Conservation (phyloP, 37 sponge, comb jelly and placozoan species). For the Beroe ovata region DNA sequence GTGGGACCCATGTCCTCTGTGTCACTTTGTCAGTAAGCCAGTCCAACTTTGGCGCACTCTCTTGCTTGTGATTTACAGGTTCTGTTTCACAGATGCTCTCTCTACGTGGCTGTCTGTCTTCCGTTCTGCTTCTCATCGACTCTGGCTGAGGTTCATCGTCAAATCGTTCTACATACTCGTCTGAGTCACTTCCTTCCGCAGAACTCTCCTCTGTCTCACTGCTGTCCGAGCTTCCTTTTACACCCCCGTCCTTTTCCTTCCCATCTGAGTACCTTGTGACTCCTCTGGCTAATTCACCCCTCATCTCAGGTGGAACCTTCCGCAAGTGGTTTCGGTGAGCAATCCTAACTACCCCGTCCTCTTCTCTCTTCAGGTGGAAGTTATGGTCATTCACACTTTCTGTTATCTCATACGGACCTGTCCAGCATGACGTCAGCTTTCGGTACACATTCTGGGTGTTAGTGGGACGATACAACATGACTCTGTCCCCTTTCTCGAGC, state of each 20-base stretch:
- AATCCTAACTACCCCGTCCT: background rate
- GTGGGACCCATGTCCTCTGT: too few relatives aligned
- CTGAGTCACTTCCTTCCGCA: background rate
- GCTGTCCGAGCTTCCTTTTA: background rate
- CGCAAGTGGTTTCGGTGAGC: constrained; percentile 31
- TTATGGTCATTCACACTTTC: constrained; percentile 15
- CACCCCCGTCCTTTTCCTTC: background rate
- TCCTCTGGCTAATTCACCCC: background rate
- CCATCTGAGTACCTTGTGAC: too few relatives aligned
- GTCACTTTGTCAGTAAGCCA: too few relatives aligned
- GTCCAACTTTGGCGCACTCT: too few relatives aligned
- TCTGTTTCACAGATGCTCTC: too few relatives aligned
- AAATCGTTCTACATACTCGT: background rate
- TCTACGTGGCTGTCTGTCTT: too few relatives aligned
- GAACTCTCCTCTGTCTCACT: background rate
- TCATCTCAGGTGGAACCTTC: constrained; percentile 22
- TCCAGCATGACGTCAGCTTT: background rate
- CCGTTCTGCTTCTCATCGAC: too few relatives aligned
- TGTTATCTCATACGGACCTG: background rate
- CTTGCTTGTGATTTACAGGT: too few relatives aligned
- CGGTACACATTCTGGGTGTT: background rate
- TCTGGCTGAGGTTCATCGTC: too few relatives aligned
- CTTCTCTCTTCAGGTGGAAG: background rate
- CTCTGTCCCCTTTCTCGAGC: constrained; percentile 27
- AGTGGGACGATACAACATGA: background rate